phyloP scores from a whole-genome alignment of 2,888 invertebrate species.

The Aquatica leii region DNA sequence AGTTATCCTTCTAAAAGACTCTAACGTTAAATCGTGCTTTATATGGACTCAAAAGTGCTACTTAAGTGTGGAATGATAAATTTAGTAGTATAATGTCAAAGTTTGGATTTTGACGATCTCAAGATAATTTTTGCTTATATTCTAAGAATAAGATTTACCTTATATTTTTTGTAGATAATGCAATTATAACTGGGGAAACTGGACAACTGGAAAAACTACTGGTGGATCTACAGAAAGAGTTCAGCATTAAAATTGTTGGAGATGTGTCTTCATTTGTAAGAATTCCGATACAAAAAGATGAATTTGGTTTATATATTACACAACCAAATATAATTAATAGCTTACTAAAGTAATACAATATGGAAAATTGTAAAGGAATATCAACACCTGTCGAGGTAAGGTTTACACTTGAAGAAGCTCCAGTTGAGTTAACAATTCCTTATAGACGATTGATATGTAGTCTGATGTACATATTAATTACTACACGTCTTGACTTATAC shows the following conservation, averaged over 20 bases:
- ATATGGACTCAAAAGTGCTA: constrained; percentile 17
- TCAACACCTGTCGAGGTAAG: not conserved
- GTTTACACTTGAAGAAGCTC: no score
- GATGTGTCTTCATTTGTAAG: constrained; percentile 20
- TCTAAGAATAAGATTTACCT: constrained; percentile 12
- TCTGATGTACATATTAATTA: no score
- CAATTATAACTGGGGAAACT: constrained; percentile 34
- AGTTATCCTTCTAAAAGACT: not conserved
- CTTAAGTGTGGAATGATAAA: constrained; percentile 23
- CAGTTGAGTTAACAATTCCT: no score
- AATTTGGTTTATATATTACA: not conserved
- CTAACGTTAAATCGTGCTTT: constrained; percentile 1
- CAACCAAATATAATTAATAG: not conserved
- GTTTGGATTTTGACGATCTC: constrained; percentile 16
- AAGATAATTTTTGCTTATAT: constrained; percentile 25
- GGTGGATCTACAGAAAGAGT: constrained; percentile 9
- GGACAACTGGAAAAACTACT: constrained; percentile 26
- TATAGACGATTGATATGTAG: no score
- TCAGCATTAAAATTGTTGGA: constrained; percentile 13
- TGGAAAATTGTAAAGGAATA: not conserved
- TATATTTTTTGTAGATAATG: constrained; percentile 23
- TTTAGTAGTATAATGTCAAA: constrained; percentile 17
- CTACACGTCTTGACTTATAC: no score
- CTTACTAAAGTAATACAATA: not conserved
- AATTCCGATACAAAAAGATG: no score